A percentile compares a stretch with the other conserved stretches of the same genome.
Evolutionary conservation across 2,797 vertebrate species (phyloP).

Genomic region (Geotrypetes seraphini): DNA sequence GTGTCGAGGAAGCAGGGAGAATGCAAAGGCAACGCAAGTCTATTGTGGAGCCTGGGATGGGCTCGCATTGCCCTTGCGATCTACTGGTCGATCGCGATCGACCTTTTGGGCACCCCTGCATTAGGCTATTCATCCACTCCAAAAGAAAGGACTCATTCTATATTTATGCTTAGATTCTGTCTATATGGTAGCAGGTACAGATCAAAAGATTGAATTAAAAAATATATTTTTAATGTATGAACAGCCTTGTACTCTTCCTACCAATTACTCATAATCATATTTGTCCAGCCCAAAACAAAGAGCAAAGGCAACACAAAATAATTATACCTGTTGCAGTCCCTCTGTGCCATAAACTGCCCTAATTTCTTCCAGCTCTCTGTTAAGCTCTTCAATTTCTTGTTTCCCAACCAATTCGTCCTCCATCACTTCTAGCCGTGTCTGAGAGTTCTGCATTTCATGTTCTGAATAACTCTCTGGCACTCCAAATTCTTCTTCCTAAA

Average conservation of each 20-base stretch:
- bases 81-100: too few species aligned
- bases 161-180: too few species aligned
- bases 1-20: too few species aligned
- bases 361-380: slow-evolving; percentile 76
- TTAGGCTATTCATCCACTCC: too few species aligned
- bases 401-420: slow-evolving; percentile 73
- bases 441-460: slow-evolving; percentile 46
- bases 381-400: slow-evolving; percentile 75
- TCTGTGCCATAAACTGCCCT: slow-evolving; percentile 73
- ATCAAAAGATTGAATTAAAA: not conserved
- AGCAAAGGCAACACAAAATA: slow-evolving; percentile 34
- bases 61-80: too few species aligned
- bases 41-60: too few species aligned
- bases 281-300: slow-evolving; percentile 17
- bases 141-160: too few species aligned
- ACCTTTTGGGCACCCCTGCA: too few species aligned
- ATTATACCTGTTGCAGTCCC: slow-evolving; percentile 81
- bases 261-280: not conserved
- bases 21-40: too few species aligned
- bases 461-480: slow-evolving; percentile 52
- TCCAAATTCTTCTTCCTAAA: slow-evolving; percentile 80
- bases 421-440: slow-evolving; percentile 54
- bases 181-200: rapidly evolving
- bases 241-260: not conserved
- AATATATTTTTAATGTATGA: not conserved